phyloP scores from a whole-genome alignment of 2,113 vertebrate genomes.

The Chlamydotis undulata region DNA sequence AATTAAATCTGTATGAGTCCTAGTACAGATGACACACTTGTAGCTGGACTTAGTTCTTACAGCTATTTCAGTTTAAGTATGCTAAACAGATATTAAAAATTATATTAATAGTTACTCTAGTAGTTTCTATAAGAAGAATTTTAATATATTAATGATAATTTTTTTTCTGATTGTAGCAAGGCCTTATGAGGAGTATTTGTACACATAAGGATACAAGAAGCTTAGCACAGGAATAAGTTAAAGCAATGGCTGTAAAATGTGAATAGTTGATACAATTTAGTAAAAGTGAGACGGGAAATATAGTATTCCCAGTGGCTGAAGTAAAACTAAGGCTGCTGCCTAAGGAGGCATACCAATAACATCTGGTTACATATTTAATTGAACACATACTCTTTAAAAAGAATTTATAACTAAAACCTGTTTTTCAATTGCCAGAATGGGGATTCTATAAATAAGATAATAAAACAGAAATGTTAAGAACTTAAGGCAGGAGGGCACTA shows the following conservation, averaged over 20 bases:
- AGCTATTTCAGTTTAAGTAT: background rate
- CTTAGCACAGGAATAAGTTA: background rate
- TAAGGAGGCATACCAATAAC: background rate
- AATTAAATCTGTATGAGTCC: background rate
- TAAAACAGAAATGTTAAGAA: slow-evolving; percentile 27
- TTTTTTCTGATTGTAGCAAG: background rate
- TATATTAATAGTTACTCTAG: background rate
- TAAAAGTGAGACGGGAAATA: background rate
- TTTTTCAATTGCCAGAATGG: background rate
- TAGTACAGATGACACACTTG: background rate
- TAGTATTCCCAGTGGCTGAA: background rate
- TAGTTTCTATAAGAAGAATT: background rate
- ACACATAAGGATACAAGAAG: background rate
- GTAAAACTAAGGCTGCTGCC: slow-evolving; percentile 17
- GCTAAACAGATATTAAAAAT: background rate
- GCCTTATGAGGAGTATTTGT: background rate
- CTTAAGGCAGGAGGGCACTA: background rate
- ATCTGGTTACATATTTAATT: slow-evolving; percentile 30
- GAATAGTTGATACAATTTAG: background rate
- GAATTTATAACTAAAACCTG: slow-evolving; percentile 37
- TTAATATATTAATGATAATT: background rate
- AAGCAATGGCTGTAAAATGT: background rate
- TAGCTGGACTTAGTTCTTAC: background rate
- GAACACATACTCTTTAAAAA: background rate
- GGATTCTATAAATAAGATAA: slow-evolving; percentile 25